phyloP scores from a whole-genome alignment of 2,797 vertebrate genomes.

The Xenentodon cancila region DNA sequence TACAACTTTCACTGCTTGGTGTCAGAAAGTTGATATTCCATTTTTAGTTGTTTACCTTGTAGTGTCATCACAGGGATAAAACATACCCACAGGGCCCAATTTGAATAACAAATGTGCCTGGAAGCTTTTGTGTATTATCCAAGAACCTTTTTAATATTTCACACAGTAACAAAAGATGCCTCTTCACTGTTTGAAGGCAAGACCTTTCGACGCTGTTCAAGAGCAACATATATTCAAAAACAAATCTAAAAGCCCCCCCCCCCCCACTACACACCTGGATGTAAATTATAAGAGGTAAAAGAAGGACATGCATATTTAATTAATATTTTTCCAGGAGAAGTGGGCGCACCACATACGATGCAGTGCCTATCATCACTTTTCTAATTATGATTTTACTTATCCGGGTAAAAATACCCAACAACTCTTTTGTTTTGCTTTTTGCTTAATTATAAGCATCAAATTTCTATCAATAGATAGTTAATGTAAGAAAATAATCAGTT shows the following conservation, averaged over 20 bases:
- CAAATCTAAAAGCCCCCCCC: background rate
- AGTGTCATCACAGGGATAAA: conserved; percentile 52
- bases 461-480: too few species aligned
- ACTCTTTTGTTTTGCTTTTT: too few species aligned
- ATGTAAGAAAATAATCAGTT: too few species aligned
- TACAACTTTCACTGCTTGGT: conserved; percentile 34
- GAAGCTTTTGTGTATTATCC: conserved; percentile 49
- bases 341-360: too few species aligned
- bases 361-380: too few species aligned
- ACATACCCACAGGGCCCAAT: conserved; percentile 57
- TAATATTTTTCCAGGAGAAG: too few species aligned
- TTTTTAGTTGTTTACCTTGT: conserved; percentile 51
- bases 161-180: conserved; percentile 31
- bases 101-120: conserved; percentile 69
- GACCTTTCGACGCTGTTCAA: conserved; percentile 19
- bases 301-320: too few species aligned
- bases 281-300: too few species aligned
- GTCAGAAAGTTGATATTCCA: conserved; percentile 54
- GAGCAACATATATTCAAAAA: conserved; percentile 7
- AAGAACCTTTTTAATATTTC: conserved; percentile 55
- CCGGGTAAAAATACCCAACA: too few species aligned
- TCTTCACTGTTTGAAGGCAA: conserved; percentile 18
- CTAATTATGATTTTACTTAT: too few species aligned
- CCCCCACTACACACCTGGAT: too few species aligned
- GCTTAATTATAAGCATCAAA: too few species aligned